Evolutionary conservation across 2,113 vertebrate genomes (phyloP).

Genomic region (Antidorcas marsupialis): DNA sequence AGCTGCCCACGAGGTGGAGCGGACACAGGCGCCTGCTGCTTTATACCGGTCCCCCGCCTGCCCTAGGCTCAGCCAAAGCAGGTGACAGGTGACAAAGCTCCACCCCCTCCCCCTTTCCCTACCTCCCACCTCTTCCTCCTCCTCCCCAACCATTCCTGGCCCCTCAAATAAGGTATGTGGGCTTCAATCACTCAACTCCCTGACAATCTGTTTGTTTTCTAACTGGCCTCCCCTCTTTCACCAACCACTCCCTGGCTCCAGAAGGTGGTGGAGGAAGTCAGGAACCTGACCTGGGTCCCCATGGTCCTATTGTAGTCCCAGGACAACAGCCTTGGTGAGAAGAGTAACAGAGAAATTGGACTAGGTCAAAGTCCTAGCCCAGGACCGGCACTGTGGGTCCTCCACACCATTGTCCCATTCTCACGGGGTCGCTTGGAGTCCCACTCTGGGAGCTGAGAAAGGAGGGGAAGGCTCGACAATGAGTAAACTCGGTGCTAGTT

Average conservation of each 20-base stretch:
- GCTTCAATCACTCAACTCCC: conserved; percentile 22
- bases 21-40: conserved; percentile 50
- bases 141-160: conserved; percentile 26
- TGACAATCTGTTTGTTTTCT: conserved; percentile 46
- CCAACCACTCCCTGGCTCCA: background rate
- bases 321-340: background rate
- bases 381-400: too few species aligned
- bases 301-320: background rate
- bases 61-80: conserved; percentile 59
- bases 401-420: background rate
- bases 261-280: background rate
- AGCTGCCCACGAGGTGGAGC: background rate
- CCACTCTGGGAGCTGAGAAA: background rate
- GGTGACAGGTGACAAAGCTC: conserved; percentile 70
- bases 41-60: conserved; percentile 66
- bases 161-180: conserved; percentile 26
- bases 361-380: background rate
- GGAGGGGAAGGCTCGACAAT: background rate
- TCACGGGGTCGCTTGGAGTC: background rate
- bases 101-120: conserved; percentile 33
- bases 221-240: background rate
- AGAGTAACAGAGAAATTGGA: background rate
- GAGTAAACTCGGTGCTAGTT: background rate
- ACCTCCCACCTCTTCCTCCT: conserved; percentile 44
- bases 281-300: background rate